These are phyloP conservation scores for Tubulanus polymorphus DNA, from an alignment of 2,888 invertebrate genomes.

Conservation along the genomic window DNA sequence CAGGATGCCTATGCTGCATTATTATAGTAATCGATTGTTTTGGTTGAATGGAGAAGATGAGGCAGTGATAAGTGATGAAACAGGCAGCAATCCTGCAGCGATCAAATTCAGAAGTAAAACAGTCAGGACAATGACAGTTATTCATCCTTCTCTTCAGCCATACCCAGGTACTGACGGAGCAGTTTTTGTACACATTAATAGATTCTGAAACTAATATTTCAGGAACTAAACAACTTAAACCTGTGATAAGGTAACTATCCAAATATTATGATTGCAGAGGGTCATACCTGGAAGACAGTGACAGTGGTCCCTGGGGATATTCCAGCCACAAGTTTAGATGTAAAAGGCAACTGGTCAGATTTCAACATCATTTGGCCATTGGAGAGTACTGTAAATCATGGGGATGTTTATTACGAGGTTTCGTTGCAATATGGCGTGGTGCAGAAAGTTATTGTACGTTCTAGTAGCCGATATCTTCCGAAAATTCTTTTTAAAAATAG, in stretches of 20 bases:
- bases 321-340: slow-evolving; percentile 63
- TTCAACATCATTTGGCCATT: slow-evolving; percentile 83
- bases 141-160: slow-evolving; percentile 62
- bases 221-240: not conserved
- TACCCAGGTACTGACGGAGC: slow-evolving; percentile 58
- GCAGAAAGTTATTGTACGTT: slow-evolving; percentile 10
- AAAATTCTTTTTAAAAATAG: slow-evolving; percentile 22
- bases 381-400: slow-evolving; percentile 68
- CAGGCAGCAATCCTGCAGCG: slow-evolving; percentile 69
- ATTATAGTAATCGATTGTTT: slow-evolving; percentile 75
- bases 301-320: slow-evolving; percentile 70
- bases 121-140: slow-evolving; percentile 65
- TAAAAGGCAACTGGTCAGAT: slow-evolving; percentile 71
- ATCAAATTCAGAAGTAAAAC: slow-evolving; percentile 49
- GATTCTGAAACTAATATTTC: not conserved
- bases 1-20: slow-evolving; percentile 64
- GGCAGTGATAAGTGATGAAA: slow-evolving; percentile 70
- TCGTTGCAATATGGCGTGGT: slow-evolving; percentile 40
- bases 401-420: slow-evolving; percentile 77
- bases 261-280: slow-evolving; percentile 21
- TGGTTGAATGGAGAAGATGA: slow-evolving; percentile 72
- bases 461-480: not conserved
- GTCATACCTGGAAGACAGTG: slow-evolving; percentile 19
- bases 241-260: not conserved
- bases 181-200: not conserved